Percentiles rank a stretch among this genome's conserved stretches.
phyloP scores from a whole-genome alignment of 2,113 vertebrate genomes.

The Lepisosteus osseus region DNA sequence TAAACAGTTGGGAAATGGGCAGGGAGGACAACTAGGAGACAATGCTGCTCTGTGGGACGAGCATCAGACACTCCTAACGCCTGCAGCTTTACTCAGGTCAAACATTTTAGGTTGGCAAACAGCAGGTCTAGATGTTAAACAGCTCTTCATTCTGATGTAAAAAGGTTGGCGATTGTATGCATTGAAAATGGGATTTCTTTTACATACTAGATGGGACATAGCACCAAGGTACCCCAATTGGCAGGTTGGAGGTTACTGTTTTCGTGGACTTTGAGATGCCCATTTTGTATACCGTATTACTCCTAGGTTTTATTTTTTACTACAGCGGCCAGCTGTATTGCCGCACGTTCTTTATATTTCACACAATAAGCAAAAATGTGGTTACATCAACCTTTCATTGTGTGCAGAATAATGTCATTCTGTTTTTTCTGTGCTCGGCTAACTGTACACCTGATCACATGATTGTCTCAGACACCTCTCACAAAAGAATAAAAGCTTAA shows the following conservation, averaged over 20 bases:
- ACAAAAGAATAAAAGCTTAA: slow-evolving; percentile 39
- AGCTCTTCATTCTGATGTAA: too few species aligned
- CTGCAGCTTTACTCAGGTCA: too few species aligned
- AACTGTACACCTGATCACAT: slow-evolving; percentile 19
- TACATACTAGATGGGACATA: too few species aligned
- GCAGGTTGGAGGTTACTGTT: slow-evolving; percentile 20
- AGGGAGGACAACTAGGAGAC: too few species aligned
- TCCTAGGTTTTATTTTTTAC: background rate
- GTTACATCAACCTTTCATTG: slow-evolving; percentile 42
- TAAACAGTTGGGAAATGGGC: too few species aligned
- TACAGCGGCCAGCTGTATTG: slow-evolving; percentile 13
- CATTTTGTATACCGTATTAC: background rate
- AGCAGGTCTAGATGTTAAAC: too few species aligned
- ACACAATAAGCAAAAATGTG: slow-evolving; percentile 40
- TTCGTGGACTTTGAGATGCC: background rate
- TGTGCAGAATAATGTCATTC: slow-evolving; percentile 9
- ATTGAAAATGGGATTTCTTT: too few species aligned
- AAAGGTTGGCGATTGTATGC: too few species aligned
- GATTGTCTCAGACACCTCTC: slow-evolving; percentile 36
- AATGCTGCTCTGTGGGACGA: too few species aligned
- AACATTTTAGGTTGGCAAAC: too few species aligned
- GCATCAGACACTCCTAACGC: too few species aligned
- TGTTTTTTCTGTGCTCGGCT: slow-evolving; percentile 33
- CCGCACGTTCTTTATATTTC: slow-evolving; percentile 28
- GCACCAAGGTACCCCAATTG: too few species aligned